A percentile compares a stretch with the other conserved stretches of the same genome.
phyloP scores from a whole-genome alignment of 2,113 vertebrate genomes.

The Macaca nemestrina region DNA sequence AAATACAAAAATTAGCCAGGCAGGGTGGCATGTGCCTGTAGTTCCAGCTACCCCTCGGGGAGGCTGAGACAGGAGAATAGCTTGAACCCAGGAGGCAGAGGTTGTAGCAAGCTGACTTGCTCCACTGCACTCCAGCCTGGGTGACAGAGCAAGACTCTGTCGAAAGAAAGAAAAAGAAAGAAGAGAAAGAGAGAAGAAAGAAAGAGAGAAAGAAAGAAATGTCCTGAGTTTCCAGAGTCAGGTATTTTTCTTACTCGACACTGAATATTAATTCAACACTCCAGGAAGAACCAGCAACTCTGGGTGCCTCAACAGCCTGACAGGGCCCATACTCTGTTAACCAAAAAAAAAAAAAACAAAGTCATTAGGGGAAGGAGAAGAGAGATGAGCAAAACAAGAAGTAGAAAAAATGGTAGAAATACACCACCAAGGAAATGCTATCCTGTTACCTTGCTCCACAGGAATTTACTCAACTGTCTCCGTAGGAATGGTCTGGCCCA shows the following conservation, averaged over 20 bases:
- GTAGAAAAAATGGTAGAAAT: background rate
- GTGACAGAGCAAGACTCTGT: too few species aligned
- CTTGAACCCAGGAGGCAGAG: too few species aligned
- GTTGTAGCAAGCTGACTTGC: too few species aligned
- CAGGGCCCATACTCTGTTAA: background rate
- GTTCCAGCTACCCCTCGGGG: too few species aligned
- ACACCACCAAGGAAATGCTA: background rate
- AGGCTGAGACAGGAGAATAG: too few species aligned
- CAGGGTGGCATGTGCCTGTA: too few species aligned
- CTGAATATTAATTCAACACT: background rate
- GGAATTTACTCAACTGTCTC: background rate
- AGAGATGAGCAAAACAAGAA: background rate
- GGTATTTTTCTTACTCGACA: background rate
- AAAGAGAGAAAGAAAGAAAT: background rate
- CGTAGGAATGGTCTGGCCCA: background rate
- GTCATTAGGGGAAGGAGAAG: background rate
- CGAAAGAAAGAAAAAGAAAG: too few species aligned
- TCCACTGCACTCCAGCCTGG: too few species aligned
- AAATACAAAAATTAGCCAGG: too few species aligned
- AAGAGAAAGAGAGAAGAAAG: background rate
- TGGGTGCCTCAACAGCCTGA: background rate
- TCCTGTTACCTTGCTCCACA: background rate
- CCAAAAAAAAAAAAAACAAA: background rate
- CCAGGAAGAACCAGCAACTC: background rate
- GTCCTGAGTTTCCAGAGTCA: background rate